Evolutionary conservation across 2,888 invertebrate genomes (phyloP).

Genomic region (Xestobium rufovillosum): DNA sequence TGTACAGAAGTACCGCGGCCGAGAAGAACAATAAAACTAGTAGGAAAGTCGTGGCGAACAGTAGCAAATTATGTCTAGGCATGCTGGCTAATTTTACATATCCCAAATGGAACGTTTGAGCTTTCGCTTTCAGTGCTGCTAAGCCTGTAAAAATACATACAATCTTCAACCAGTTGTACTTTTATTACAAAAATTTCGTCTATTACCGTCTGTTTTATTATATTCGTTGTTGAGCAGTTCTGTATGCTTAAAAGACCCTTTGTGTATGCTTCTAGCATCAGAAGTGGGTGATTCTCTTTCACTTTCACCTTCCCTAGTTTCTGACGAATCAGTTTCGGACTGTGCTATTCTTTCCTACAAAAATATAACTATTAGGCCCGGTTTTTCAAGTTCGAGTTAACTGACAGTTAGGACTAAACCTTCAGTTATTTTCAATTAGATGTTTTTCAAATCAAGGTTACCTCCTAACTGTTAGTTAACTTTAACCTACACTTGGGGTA

Average conservation of each 20-base stretch:
- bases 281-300: conserved; percentile 31
- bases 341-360: conserved; percentile 29
- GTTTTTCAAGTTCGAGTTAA: too few species aligned
- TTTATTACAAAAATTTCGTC: too few species aligned
- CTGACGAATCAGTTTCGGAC: conserved; percentile 30
- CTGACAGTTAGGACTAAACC: too few species aligned
- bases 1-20: conserved; percentile 50
- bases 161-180: too few species aligned
- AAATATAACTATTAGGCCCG: conserved; percentile 4
- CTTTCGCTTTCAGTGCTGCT: conserved; percentile 19
- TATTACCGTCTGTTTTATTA: too few species aligned
- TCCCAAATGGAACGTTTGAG: conserved; percentile 23
- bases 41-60: conserved; percentile 49
- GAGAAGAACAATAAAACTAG: conserved; percentile 51
- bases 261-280: too few species aligned
- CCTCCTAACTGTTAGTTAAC: too few species aligned
- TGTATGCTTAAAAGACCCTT: background rate
- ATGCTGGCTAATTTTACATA: conserved; percentile 33
- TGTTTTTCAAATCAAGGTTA: too few species aligned
- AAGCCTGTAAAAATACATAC: too few species aligned
- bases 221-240: too few species aligned
- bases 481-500: too few species aligned
- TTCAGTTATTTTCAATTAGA: too few species aligned
- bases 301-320: conserved; percentile 36
- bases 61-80: conserved; percentile 47